Conservation (phyloP, 2,113 vertebrate species). For the Melanostigma gelatinosum region DNA sequence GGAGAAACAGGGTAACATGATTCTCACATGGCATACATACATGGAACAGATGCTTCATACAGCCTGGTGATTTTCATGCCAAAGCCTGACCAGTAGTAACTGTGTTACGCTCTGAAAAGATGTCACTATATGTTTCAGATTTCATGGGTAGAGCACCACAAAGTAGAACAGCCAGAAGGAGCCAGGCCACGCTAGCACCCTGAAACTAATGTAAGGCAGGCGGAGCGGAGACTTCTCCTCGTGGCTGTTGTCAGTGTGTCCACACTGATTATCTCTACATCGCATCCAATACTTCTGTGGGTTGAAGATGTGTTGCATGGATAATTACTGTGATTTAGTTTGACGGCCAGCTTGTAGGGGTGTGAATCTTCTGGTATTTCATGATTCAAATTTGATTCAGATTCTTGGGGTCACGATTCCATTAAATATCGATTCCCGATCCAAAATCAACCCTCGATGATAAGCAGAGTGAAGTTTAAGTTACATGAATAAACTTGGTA, state of each 20-base stretch:
- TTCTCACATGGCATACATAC: conserved; percentile 16
- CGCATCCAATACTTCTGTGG: not conserved
- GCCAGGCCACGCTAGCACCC: conserved; percentile 7
- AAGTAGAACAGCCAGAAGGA: not conserved
- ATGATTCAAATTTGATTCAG: not conserved
- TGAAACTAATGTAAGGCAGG: conserved; percentile 35
- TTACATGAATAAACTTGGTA: not conserved
- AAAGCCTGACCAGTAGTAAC: not conserved
- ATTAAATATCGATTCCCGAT: not conserved
- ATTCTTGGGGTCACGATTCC: not conserved
- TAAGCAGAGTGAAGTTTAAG: not conserved
- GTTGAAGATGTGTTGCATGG: not conserved
- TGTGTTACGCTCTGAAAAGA: not conserved
- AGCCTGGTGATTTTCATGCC: conserved; percentile 3
- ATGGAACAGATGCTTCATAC: conserved; percentile 30
- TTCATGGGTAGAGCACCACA: not conserved
- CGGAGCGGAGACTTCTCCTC: conserved; percentile 19
- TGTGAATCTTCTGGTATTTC: not conserved
- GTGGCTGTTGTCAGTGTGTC: conserved; percentile 37
- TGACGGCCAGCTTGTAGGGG: not conserved
- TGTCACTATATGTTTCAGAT: not conserved
- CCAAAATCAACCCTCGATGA: too few relatives aligned
- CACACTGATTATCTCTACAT: conserved; percentile 18
- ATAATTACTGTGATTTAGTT: conserved; percentile 2
- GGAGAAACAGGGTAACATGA: conserved; percentile 44